Base-by-base conservation (phyloP, 30 jellyfish, hydroid and myxozoan species). In the Rhopilema esculentum region DNA sequence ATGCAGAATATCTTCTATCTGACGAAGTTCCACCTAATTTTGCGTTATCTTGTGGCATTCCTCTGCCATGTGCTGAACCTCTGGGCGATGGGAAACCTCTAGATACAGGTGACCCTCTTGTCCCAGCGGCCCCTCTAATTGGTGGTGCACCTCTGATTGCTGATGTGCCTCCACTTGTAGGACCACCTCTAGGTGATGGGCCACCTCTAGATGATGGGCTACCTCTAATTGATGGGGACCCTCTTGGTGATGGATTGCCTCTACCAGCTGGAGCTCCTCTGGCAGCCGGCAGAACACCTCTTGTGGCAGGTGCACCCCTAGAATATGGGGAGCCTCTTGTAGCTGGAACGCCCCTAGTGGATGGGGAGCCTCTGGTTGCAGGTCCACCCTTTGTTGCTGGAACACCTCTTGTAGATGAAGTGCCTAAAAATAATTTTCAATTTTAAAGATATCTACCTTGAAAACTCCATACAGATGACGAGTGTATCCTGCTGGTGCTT, bases 141-240 rank as follows among this genome's bases (percentile, higher is more conserved):
- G 81, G 24, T 27, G 81, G 61, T 28, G 61, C 66, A 0, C 93
- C 93, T 84, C 93, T 72, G 20, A 25, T 27, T 72, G 93, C 49
- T 52, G 87, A 79, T 30, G 80, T 15, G 57, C 9, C 57, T 0
- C 92, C 92, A 25, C 80, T 84, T 62, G 63, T 48, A 70, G 87
- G 74, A 0, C 57, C 62, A 27, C 90, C 90, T 66, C 90, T 66
- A 1, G 73, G 1, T 31, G 82, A 31, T 30, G 82, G 90, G 1
- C 73, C 49, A 23, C 80, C 88, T 40, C 84, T 73, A 1, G 76
- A 16, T 7, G 90, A 81, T 33, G 75, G 80, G 79, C 69, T 31
- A 16, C 78, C 73, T 57, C 72, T 57, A 8, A 65, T 29, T 15
- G 81, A 4, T 24, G 70, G 57, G 8, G 70, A 23, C 20, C 81